Evolutionary conservation across 2,113 vertebrate genomes (phyloP).

Genomic region (Dicrurus megarhynchus): DNA sequence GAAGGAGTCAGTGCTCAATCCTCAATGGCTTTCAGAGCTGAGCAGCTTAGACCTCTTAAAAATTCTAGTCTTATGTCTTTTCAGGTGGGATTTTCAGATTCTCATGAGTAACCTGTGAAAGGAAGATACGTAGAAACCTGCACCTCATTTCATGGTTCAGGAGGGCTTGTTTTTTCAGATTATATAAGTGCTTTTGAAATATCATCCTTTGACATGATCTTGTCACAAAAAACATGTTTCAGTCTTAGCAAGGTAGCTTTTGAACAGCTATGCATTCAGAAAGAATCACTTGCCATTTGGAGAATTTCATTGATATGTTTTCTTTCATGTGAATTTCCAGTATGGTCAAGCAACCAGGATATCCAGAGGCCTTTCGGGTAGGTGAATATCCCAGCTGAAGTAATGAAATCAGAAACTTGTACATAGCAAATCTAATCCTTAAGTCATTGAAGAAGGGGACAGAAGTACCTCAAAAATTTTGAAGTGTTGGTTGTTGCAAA

Average conservation of each 20-base stretch:
- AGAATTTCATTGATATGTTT: neutral
- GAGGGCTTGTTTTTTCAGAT: slow-evolving; percentile 17
- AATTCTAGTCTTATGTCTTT: slow-evolving; percentile 33
- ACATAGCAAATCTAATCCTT: neutral
- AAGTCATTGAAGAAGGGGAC: neutral
- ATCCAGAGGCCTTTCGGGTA: neutral
- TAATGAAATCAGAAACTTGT: neutral
- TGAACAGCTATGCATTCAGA: slow-evolving; percentile 10
- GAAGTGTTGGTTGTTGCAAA: neutral
- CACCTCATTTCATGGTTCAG: slow-evolving; percentile 28
- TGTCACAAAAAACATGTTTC: neutral
- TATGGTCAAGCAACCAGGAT: neutral
- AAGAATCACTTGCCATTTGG: neutral
- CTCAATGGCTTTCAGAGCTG: slow-evolving; percentile 21
- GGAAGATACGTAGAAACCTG: neutral
- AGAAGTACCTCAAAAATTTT: neutral
- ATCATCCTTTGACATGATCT: slow-evolving; percentile 24
- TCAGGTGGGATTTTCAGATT: slow-evolving; percentile 48
- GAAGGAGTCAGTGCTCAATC: slow-evolving; percentile 33
- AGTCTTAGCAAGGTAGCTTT: neutral
- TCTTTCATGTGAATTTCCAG: slow-evolving; percentile 4
- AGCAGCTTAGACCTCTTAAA: slow-evolving; percentile 52
- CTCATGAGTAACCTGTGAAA: slow-evolving; percentile 22
- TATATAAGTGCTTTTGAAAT: slow-evolving; percentile 53
- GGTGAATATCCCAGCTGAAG: neutral